Conservation (phyloP, 1,140 invertebrate species). For the Pogonomyrmex barbatus region DNA sequence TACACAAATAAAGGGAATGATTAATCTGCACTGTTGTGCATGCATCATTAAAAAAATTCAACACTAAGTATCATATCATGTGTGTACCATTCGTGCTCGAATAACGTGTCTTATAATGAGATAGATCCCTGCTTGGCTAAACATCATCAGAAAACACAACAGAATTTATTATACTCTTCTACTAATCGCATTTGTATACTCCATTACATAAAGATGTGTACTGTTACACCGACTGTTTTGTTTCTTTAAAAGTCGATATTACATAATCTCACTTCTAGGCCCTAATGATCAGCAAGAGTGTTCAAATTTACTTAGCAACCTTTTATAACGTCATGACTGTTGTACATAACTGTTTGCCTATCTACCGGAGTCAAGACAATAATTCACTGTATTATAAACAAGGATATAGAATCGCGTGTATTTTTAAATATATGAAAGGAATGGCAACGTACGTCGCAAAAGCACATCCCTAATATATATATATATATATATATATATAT, state of each 20-base stretch:
- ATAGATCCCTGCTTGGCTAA: constrained; percentile 45
- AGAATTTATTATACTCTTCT: neutral
- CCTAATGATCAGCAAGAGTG: neutral
- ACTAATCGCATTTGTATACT: neutral
- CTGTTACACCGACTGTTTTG: neutral
- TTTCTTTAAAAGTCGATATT: constrained; percentile 5
- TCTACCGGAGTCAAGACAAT: too few species aligned
- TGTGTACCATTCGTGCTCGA: constrained; percentile 49
- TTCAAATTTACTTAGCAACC: neutral
- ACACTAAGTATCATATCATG: neutral
- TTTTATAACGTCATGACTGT: neutral
- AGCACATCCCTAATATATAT: neutral
- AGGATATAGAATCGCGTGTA: neutral
- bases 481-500: neutral
- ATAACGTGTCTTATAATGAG: constrained; percentile 53
- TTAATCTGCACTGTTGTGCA: constrained; percentile 6
- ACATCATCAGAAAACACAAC: constrained; percentile 2
- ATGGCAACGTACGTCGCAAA: neutral
- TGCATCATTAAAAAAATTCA: constrained; percentile 13
- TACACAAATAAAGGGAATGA: neutral
- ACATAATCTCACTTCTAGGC: constrained; percentile 18
- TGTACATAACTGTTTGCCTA: constrained; percentile 17
- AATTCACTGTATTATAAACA: neutral
- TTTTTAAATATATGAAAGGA: constrained; percentile 5
- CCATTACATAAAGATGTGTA: neutral